A percentile compares a stretch with the other conserved stretches of the same genome.
These are phyloP conservation scores for Apodemus sylvaticus DNA, from an alignment of 2,113 vertebrate genomes.

Conservation along the genomic window DNA sequence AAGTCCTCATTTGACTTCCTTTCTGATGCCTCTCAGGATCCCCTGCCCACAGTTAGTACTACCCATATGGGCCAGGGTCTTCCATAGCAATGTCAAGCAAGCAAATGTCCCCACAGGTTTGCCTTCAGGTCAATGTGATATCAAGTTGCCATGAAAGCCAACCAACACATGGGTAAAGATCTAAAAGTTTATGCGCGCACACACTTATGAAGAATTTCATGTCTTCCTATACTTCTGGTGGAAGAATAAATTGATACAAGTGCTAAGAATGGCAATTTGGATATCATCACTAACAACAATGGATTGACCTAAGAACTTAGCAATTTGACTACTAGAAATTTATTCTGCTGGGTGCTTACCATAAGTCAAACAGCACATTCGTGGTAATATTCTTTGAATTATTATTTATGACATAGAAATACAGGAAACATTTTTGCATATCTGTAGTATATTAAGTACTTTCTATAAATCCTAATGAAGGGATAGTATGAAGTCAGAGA, in stretches of 20 bases:
- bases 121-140: background rate
- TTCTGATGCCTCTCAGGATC: background rate
- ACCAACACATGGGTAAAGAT: background rate
- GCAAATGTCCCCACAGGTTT: background rate
- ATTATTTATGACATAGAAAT: background rate
- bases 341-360: background rate
- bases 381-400: background rate
- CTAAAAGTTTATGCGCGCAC: background rate
- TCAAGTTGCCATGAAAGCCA: background rate
- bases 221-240: background rate
- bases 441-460: background rate
- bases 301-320: background rate
- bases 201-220: background rate
- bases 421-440: background rate
- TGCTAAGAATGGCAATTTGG: background rate
- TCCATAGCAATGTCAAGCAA: background rate
- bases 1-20: no score
- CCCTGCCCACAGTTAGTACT: background rate
- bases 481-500: background rate
- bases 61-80: background rate
- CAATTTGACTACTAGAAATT: background rate
- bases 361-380: background rate
- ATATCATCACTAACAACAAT: background rate
- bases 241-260: background rate
- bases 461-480: slow-evolving; percentile 7